Evolutionary conservation across 2,888 invertebrate species (phyloP).

Genomic region (Rugalucina vietnamica): DNA sequence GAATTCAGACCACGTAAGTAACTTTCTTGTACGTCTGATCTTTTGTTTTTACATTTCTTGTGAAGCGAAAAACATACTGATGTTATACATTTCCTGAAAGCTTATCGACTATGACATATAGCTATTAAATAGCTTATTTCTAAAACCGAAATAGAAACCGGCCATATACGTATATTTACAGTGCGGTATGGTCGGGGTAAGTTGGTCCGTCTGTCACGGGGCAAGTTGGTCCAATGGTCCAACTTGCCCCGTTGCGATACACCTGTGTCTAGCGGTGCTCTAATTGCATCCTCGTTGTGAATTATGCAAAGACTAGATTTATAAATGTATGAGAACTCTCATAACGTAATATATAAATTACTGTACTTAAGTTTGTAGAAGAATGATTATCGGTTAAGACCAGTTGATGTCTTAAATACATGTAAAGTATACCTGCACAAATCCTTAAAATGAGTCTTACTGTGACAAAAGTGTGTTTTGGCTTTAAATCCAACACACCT

Average conservation of each 20-base stretch:
- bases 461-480: no score
- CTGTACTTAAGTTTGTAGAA: no score
- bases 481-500: no score
- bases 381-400: no score
- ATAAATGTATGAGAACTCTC: no score
- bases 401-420: no score
- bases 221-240: not conserved
- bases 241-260: not conserved
- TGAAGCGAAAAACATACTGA: not conserved
- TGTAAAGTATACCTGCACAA: no score
- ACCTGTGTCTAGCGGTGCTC: no score
- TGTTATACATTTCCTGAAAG: slow-evolving; percentile 2
- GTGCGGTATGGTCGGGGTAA: not conserved
- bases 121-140: not conserved
- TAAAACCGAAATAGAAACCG: not conserved
- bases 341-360: no score
- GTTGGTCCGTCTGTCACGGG: not conserved
- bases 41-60: not conserved
- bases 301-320: no score
- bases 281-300: no score
- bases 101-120: not conserved
- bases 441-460: no score
- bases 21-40: not conserved
- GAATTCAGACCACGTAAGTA: not conserved
- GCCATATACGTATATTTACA: not conserved